phyloP scores from a whole-genome alignment of 2,113 vertebrate species.

The Melierax canorus region DNA sequence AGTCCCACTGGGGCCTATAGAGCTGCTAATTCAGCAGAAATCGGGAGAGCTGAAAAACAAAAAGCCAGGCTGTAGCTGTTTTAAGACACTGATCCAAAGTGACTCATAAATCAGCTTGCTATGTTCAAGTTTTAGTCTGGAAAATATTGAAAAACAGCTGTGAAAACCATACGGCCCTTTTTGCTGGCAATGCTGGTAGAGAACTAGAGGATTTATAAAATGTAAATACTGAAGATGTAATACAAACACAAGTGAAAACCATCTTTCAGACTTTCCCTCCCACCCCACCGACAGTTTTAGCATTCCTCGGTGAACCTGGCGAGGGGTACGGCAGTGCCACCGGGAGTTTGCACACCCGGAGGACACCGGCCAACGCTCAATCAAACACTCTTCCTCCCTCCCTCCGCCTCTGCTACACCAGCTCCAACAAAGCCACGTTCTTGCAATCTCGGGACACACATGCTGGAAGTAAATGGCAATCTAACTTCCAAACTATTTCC shows the following conservation, averaged over 20 bases:
- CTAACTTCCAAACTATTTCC: not conserved
- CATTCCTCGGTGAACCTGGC: constrained; percentile 42
- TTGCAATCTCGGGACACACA: not conserved
- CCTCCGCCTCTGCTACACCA: not conserved
- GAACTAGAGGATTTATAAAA: constrained; percentile 67
- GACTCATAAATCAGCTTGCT: constrained; percentile 91
- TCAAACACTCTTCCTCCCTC: not conserved
- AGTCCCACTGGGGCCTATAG: constrained; percentile 81
- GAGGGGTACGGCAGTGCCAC: constrained; percentile 8
- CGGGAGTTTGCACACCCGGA: constrained; percentile 15
- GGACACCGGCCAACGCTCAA: not conserved
- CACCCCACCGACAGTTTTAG: constrained; percentile 21
- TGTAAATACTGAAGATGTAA: constrained; percentile 60
- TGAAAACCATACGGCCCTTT: constrained; percentile 75
- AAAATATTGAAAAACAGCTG: constrained; percentile 82
- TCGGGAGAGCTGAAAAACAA: constrained; percentile 88
- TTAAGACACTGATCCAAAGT: constrained; percentile 89
- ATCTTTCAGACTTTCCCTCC: constrained; percentile 57
- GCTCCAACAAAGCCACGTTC: not conserved
- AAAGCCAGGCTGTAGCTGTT: constrained; percentile 81
- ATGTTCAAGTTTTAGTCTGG: constrained; percentile 83
- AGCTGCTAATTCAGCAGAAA: constrained; percentile 96
- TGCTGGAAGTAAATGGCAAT: not conserved
- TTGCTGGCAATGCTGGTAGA: constrained; percentile 50
- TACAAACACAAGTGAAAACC: constrained; percentile 61